phyloP scores from a whole-genome alignment of 1,140 invertebrate species.

The Ips typographus region DNA sequence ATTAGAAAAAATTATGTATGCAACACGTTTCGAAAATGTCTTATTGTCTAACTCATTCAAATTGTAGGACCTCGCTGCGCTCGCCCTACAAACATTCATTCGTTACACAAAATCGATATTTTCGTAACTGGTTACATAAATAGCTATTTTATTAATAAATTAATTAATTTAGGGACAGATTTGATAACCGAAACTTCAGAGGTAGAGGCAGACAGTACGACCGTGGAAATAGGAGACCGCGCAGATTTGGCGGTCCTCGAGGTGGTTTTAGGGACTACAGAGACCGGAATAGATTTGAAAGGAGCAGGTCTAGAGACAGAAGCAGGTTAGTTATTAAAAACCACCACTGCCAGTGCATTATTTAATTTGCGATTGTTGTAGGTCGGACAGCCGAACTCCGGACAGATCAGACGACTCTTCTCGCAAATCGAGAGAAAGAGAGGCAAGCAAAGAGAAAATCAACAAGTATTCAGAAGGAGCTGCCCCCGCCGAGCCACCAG shows the following conservation, averaged over 20 bases:
- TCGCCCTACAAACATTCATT: not conserved
- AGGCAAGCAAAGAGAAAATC: slow-evolving; percentile 62
- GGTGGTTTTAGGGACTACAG: slow-evolving; percentile 65
- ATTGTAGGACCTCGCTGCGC: no score
- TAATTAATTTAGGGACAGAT: slow-evolving; percentile 52
- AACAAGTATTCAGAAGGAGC: slow-evolving; percentile 62
- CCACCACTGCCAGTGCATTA: not conserved
- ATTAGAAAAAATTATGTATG: no score
- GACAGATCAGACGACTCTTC: slow-evolving; percentile 45
- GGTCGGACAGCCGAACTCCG: slow-evolving; percentile 47
- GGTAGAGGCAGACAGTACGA: slow-evolving; percentile 45
- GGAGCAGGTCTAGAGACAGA: slow-evolving; percentile 51
- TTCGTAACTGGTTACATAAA: no score
- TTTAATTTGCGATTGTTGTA: slow-evolving; percentile 13
- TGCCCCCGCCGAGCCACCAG: not conserved
- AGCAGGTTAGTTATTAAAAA: slow-evolving; percentile 37
- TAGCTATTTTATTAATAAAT: slow-evolving; percentile 1
- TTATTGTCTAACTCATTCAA: no score
- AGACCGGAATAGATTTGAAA: slow-evolving; percentile 56
- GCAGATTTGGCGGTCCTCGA: slow-evolving; percentile 38
- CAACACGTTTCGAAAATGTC: no score
- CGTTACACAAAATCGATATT: no score
- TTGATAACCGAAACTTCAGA: slow-evolving; percentile 46
- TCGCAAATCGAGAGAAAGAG: slow-evolving; percentile 50
- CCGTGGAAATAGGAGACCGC: slow-evolving; percentile 40